Base-by-base conservation (phyloP, 2,797 vertebrate genomes). In the Micrastur ruficollis region DNA sequence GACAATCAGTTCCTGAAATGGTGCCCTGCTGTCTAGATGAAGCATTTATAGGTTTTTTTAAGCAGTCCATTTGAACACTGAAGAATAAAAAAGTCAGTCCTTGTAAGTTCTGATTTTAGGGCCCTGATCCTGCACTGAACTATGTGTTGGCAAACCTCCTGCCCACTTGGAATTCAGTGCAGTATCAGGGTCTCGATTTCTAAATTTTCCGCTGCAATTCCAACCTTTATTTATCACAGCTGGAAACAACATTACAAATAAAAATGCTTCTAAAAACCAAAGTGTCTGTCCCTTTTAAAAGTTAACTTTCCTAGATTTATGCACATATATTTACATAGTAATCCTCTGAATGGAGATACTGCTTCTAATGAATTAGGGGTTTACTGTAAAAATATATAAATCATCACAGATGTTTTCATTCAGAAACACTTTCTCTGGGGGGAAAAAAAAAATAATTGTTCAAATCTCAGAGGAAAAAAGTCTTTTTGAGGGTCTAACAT, bases 1-100 rank as follows among this genome's bases (percentile, higher is more conserved):
- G 95, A 90, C 90, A 97, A 95, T 97, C 96, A 97, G 92, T 80
- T 97, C 90, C 78, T 97, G 94, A 97, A 97, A 96, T 85, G 95
- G 91, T 96, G 95, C 94, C 96, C 94, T 92, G 86, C 95, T 95
- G 97, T 95, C 96, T 96, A 92, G 94, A 96, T 94, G 93, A 96
- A 91, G 93, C 92, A 95, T 97, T 97, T 97, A 95, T 93, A 93
- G 86, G 6, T 73, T 86, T 97, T 95, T 94, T 94, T 89, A 95
- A 95, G 93, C 81, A 96, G 90, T 95, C 81, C 88, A 94, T 95
- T 92, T 94, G 71, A 97, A 92, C 88, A 90, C 42, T 85, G 74
- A 34, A 82, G 92, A 94, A 96, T 89, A 80, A 95, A 95, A 94
- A 78, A 92, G 52, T 62, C 63, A 87, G 74, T 22, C 36, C 58